Evolutionary conservation across 2,113 vertebrate genomes (phyloP).

Genomic region (Misgurnus anguillicaudatus): DNA sequence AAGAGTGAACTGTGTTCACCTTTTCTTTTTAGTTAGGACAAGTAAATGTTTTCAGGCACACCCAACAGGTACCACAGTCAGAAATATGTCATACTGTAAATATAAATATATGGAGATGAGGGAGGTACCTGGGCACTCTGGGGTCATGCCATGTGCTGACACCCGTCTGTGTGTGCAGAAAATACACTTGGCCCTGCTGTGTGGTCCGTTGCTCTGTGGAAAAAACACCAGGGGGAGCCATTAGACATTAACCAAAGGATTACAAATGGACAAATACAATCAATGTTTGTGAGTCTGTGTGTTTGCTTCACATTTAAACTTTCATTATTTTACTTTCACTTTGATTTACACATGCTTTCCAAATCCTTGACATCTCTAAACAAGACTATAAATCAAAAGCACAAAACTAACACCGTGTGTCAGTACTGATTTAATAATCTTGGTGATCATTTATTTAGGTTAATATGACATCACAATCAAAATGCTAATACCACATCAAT

Average conservation of each 20-base stretch:
- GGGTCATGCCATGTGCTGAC: constrained; percentile 60
- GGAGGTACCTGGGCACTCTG: constrained; percentile 52
- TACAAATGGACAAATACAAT: not conserved
- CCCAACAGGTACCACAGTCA: too few relatives aligned
- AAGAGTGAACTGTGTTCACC: too few relatives aligned
- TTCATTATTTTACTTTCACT: constrained; percentile 2
- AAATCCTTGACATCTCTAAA: not conserved
- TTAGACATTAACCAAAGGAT: not conserved
- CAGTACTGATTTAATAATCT: too few relatives aligned
- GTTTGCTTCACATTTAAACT: not conserved
- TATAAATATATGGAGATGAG: not conserved
- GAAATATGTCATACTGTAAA: not conserved
- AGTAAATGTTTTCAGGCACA: not conserved
- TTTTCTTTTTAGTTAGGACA: not conserved
- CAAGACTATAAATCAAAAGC: not conserved
- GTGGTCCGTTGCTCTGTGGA: constrained; percentile 57
- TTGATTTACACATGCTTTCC: not conserved
- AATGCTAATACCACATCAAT: too few relatives aligned
- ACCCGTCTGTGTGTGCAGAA: constrained; percentile 58
- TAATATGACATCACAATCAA: too few relatives aligned
- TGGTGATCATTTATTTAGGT: too few relatives aligned
- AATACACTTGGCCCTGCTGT: constrained; percentile 58
- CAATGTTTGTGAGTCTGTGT: not conserved
- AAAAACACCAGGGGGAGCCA: constrained; percentile 12
- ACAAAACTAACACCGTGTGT: too few relatives aligned